These are phyloP conservation scores for Pogonognathellus flavescens DNA, from an alignment of 1,140 invertebrate genomes.

Conservation along the genomic window DNA sequence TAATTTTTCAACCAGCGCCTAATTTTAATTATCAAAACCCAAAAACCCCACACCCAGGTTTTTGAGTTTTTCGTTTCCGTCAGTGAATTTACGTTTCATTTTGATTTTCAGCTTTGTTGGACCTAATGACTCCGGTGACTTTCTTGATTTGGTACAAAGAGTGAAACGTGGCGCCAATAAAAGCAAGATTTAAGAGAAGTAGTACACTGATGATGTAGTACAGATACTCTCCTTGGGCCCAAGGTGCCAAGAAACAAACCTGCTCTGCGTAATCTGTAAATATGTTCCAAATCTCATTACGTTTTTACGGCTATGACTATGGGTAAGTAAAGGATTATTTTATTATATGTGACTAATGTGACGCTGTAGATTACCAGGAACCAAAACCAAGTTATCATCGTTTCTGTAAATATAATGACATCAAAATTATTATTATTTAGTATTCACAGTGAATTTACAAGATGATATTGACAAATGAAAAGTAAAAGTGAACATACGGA, in stretches of 20 bases:
- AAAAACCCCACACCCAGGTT: no score
- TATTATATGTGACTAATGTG: no score
- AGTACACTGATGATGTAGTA: slow-evolving; percentile 57
- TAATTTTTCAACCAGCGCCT: no score
- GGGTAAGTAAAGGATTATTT: no score
- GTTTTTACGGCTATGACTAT: no score
- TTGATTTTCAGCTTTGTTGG: slow-evolving; percentile 8
- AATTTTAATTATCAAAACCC: no score
- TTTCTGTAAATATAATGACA: slow-evolving; percentile 36
- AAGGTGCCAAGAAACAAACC: slow-evolving; percentile 55
- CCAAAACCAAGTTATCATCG: slow-evolving; percentile 21
- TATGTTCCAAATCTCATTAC: no score
- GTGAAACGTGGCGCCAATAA: slow-evolving; percentile 14
- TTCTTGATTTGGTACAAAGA: slow-evolving; percentile 42
- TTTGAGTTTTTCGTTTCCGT: no score
- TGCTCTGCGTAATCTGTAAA: slow-evolving; percentile 52
- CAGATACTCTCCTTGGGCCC: slow-evolving; percentile 53
- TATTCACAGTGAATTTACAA: no score
- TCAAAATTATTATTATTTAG: no score
- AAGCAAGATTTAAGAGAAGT: slow-evolving; percentile 12
- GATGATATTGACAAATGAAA: no score
- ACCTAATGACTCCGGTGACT: not conserved
- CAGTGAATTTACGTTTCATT: not conserved
- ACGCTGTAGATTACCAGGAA: slow-evolving; percentile 15
- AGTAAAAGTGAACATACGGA: slow-evolving; percentile 44